These are phyloP conservation scores for Aspiorhynchus laticeps DNA, from an alignment of 2,113 vertebrate species.

Conservation along the genomic window DNA sequence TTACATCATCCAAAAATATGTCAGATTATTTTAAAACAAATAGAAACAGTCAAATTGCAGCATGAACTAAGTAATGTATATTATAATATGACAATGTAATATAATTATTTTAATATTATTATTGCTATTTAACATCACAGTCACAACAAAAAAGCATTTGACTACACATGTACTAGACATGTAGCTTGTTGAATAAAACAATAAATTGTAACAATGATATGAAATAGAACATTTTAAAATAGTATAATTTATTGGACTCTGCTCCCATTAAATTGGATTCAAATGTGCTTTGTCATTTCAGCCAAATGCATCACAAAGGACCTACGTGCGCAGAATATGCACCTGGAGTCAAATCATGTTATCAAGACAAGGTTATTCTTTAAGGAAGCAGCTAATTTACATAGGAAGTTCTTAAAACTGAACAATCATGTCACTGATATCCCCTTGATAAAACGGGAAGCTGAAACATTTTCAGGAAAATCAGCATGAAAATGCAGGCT, in stretches of 20 bases:
- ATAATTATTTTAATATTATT: neutral
- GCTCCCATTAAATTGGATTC: neutral
- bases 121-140: neutral
- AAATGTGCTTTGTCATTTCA: neutral
- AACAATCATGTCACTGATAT: conserved; percentile 35
- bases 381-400: neutral
- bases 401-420: conserved; percentile 12
- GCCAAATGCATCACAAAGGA: neutral
- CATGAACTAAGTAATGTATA: neutral
- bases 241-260: neutral
- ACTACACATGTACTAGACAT: neutral
- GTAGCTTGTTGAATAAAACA: neutral
- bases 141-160: too few species aligned
- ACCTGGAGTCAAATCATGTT: neutral
- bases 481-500: conserved; percentile 22
- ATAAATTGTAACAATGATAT: neutral
- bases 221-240: neutral
- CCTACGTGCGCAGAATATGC: neutral
- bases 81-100: neutral
- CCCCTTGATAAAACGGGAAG: conserved; percentile 30
- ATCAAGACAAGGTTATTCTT: neutral
- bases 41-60: neutral
- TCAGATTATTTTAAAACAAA: neutral
- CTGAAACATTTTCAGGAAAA: conserved; percentile 37
- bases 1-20: neutral